These are phyloP conservation scores for Galago senegalensis DNA, from an alignment of 2,797 vertebrate species.

Conservation along the genomic window DNA sequence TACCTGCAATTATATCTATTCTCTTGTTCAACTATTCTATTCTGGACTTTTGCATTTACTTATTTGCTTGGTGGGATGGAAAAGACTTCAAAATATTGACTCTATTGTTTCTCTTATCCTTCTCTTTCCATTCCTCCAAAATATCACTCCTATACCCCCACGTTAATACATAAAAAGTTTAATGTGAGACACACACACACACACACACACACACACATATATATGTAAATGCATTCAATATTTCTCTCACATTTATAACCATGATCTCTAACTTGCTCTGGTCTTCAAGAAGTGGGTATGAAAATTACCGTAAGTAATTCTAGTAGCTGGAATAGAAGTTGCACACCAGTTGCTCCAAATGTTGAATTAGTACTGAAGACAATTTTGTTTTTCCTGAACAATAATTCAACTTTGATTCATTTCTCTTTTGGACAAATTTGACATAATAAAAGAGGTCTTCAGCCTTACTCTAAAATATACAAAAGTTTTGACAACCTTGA, in stretches of 20 bases:
- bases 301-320: background rate
- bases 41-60: background rate
- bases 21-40: background rate
- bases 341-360: background rate
- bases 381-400: background rate
- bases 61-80: background rate
- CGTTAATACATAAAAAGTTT: background rate
- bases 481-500: background rate
- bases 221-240: background rate
- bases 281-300: background rate
- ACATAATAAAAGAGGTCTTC: background rate
- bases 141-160: background rate
- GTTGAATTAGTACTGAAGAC: background rate
- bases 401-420: background rate
- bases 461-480: background rate
- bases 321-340: background rate
- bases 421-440: background rate
- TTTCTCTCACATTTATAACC: background rate
- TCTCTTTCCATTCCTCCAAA: background rate
- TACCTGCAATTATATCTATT: background rate
- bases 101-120: rapidly evolving
- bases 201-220: too few species aligned
- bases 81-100: background rate
- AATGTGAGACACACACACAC: background rate
- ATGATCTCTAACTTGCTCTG: background rate